These are phyloP conservation scores for Philonicus albiceps DNA, from an alignment of 2,888 invertebrate genomes.

Conservation along the genomic window DNA sequence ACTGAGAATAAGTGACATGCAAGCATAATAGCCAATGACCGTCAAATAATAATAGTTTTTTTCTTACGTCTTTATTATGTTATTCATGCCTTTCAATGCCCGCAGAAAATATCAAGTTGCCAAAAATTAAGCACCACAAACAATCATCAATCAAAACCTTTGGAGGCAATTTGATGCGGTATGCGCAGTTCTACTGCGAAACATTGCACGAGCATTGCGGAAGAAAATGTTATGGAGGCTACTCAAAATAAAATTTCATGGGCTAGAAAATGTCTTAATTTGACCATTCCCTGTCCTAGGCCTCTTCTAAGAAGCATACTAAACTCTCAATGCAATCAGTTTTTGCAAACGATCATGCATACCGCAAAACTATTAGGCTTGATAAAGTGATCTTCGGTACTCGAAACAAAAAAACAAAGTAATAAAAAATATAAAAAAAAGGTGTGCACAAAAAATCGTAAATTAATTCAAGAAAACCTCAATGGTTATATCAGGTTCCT, in stretches of 20 bases:
- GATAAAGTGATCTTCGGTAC: neutral
- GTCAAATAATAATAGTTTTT: neutral
- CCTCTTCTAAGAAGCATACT: neutral
- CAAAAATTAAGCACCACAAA: neutral
- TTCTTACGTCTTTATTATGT: neutral
- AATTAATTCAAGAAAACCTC: slow-evolving; percentile 21
- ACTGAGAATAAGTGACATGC: neutral
- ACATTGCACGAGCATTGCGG: neutral
- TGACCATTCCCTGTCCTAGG: neutral
- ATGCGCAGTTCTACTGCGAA: neutral
- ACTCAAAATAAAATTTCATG: neutral
- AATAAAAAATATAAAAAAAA: neutral
- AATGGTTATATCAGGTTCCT: neutral
- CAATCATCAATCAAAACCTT: neutral
- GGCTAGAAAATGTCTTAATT: neutral
- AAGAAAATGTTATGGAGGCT: neutral
- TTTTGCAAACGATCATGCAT: neutral
- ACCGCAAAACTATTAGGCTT: neutral
- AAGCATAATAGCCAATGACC: neutral
- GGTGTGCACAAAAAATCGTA: neutral
- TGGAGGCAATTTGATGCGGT: neutral
- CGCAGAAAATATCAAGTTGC: neutral
- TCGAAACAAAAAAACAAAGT: neutral
- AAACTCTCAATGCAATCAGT: neutral
- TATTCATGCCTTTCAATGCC: neutral